Percentiles rank a stretch among this genome's conserved stretches.
These are phyloP conservation scores for Chelidonichthys spinosus DNA, from an alignment of 2,797 vertebrate genomes.

Conservation along the genomic window DNA sequence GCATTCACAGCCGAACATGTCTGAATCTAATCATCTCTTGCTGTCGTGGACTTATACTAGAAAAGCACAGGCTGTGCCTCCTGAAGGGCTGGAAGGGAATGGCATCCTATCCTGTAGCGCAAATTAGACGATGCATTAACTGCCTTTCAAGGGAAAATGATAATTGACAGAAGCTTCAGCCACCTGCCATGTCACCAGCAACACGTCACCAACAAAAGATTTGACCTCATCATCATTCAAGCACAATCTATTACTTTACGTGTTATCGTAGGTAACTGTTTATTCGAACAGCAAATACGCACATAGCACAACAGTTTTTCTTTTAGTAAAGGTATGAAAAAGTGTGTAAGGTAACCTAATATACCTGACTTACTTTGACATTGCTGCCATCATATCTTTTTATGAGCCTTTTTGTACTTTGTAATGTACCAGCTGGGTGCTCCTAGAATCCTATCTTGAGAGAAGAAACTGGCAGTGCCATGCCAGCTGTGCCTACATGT, in stretches of 20 bases:
- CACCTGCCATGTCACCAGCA: background rate
- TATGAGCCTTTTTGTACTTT: background rate
- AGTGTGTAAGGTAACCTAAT: background rate
- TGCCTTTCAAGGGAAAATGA: slow-evolving; percentile 21
- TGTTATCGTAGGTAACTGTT: slow-evolving; percentile 17
- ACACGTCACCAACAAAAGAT: background rate
- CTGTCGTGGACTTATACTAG: slow-evolving; percentile 10
- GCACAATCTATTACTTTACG: slow-evolving; percentile 27
- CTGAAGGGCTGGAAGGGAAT: slow-evolving; percentile 16
- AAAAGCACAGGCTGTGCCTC: slow-evolving; percentile 12
- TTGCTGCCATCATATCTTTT: background rate
- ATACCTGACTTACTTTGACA: background rate
- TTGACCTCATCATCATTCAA: slow-evolving; percentile 21
- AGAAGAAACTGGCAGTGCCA: no score
- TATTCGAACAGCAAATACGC: slow-evolving; percentile 14
- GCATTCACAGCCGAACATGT: slow-evolving; percentile 42
- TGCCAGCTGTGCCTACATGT: no score
- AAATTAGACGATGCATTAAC: slow-evolving; percentile 30
- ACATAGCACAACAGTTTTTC: slow-evolving; percentile 1
- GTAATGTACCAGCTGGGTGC: background rate
- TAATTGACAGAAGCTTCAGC: slow-evolving; percentile 9
- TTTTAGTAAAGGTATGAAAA: slow-evolving; percentile 1
- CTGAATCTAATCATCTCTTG: slow-evolving; percentile 42
- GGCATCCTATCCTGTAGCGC: slow-evolving; percentile 8
- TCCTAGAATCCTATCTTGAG: no score